Base-by-base conservation (phyloP, 2,113 vertebrate species). In the Nothoprocta perdicaria region DNA sequence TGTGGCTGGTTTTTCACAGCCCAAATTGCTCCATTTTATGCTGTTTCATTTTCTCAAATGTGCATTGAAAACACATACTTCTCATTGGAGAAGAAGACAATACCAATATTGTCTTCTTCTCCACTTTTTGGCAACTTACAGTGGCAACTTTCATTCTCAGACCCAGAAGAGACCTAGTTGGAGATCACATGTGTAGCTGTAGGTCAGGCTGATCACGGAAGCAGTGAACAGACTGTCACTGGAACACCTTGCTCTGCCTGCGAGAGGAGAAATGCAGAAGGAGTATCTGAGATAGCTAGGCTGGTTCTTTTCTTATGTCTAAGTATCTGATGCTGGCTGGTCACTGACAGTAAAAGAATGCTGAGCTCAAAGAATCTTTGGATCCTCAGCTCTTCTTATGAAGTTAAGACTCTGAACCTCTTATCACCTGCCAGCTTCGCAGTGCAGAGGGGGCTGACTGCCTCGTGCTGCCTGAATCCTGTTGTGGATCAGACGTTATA, bases 1-100 rank as follows among this genome's bases (percentile, higher is more conserved):
- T 1, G 2, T 65, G 21, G 27, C 33, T 24, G 10, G 63, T 87
- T 65, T 82, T 75, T 62, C 52, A 41, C 29, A 48, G 29, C 26
- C 22, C 15, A 33, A 23, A 38, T 41, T 80, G n/a, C n/a, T 67
- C 61, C 18, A 12, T 19, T 40, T 61, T 9, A 55, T 71, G 76
- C 81, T 43, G 4, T 58, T 83, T 90, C 18, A 43, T 80, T 84
- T 92, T 74, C 13, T 35, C 35, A 81, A n/a, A 35, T 63, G 74
- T 31, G 6, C 40, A 50, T 33, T 57, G 50, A 80, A 90, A 88
- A 68, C 10, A 48, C n/a, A n/a, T n/a, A n/a, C n/a, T n/a, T n/a
- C n/a, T n/a, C n/a, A n/a, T n/a, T n/a, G n/a, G n/a, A n/a, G n/a
- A n/a, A n/a, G n/a, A n/a, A n/a, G n/a, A n/a, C n/a, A n/a, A n/a